Evolutionary conservation across 2,113 vertebrate genomes (phyloP).

Genomic region (Oryzias woworae): DNA sequence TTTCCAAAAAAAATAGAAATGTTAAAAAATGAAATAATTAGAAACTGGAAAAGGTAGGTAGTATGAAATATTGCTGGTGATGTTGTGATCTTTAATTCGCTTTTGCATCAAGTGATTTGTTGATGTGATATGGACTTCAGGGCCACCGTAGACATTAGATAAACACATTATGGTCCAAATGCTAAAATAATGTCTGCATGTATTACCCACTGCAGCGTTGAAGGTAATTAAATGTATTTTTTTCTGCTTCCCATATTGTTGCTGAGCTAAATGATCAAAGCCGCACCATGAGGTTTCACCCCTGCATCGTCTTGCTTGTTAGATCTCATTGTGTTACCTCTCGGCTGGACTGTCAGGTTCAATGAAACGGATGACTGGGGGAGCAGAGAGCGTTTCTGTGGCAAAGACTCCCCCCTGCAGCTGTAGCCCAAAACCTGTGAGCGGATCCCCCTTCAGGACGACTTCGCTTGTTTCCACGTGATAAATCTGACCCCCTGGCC

Average conservation of each 20-base stretch:
- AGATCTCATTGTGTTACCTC: constrained; percentile 77
- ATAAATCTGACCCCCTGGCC: constrained; percentile 93
- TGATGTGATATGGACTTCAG: no score
- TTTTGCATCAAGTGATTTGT: no score
- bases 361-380: constrained; percentile 92
- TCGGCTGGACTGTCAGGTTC: constrained; percentile 96
- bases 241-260: not conserved
- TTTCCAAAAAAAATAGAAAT: no score
- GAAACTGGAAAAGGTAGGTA: no score
- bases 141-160: no score
- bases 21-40: no score
- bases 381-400: constrained; percentile 90
- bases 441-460: constrained; percentile 89
- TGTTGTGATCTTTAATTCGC: no score
- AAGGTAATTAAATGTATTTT: no score
- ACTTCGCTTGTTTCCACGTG: constrained; percentile 92
- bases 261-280: constrained; percentile 39
- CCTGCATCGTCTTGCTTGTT: constrained; percentile 30
- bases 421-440: constrained; percentile 95
- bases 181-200: no score
- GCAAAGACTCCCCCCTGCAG: constrained; percentile 97
- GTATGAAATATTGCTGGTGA: no score
- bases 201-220: no score
- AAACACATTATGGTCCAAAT: no score
- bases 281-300: constrained; percentile 52